These are phyloP conservation scores for Syngnathus acus DNA, from an alignment of 2,797 vertebrate genomes.

Conservation along the genomic window DNA sequence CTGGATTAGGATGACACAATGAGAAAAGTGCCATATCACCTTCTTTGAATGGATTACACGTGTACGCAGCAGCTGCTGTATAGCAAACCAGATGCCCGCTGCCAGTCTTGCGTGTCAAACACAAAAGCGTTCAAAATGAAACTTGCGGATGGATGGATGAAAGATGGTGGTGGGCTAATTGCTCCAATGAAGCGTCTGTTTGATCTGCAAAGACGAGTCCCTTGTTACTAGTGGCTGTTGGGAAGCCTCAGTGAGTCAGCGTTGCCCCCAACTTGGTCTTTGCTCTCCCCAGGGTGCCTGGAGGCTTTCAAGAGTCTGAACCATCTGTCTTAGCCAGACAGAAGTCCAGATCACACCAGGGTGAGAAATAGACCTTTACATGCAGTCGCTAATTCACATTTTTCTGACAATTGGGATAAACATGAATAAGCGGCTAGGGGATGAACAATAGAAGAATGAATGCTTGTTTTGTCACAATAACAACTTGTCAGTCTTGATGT, in stretches of 20 bases:
- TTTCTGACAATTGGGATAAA: too few relatives aligned
- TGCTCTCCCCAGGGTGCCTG: slow-evolving; percentile 40
- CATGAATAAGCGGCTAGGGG: too few relatives aligned
- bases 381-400: too few relatives aligned
- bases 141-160: slow-evolving; percentile 27
- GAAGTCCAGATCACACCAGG: slow-evolving; percentile 23
- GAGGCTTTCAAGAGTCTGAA: slow-evolving; percentile 33
- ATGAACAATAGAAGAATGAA: not conserved
- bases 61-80: slow-evolving; percentile 35
- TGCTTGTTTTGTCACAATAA: slow-evolving; percentile 36
- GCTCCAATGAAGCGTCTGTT: slow-evolving; percentile 40
- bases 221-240: slow-evolving; percentile 23
- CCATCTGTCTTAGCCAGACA: slow-evolving; percentile 38
- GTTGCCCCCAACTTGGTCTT: slow-evolving; percentile 40
- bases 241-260: slow-evolving; percentile 48
- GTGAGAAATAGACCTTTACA: not conserved
- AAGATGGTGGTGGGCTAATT: slow-evolving; percentile 32
- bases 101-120: slow-evolving; percentile 16
- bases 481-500: slow-evolving; percentile 42
- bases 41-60: slow-evolving; percentile 32
- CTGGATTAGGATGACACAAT: slow-evolving; percentile 37
- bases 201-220: slow-evolving; percentile 30
- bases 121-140: slow-evolving; percentile 16
- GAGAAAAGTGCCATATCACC: slow-evolving; percentile 50
- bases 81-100: slow-evolving; percentile 28